A percentile compares a stretch with the other conserved stretches of the same genome.
These are phyloP conservation scores for Aradus depressus DNA, from an alignment of 2,888 invertebrate species.

Conservation along the genomic window DNA sequence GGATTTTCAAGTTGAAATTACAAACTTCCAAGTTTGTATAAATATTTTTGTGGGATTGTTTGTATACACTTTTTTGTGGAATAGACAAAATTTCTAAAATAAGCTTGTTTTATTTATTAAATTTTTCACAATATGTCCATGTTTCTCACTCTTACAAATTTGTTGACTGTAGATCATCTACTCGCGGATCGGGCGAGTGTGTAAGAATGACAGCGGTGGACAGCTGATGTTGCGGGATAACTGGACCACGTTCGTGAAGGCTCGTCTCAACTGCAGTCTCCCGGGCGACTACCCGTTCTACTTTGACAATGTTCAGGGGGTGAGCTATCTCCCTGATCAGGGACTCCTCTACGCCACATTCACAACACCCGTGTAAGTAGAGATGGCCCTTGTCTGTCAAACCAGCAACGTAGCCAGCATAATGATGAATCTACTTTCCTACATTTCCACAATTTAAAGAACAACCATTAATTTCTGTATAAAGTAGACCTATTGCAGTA, in stretches of 20 bases:
- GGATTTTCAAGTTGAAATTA: too few species aligned
- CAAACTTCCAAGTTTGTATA: too few species aligned
- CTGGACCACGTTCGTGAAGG: slow-evolving; percentile 87
- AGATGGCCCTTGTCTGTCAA: too few species aligned
- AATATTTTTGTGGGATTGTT: not conserved
- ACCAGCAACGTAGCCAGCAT: not conserved
- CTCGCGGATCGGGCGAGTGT: slow-evolving; percentile 81
- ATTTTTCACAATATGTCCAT: too few species aligned
- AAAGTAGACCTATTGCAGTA: too few species aligned
- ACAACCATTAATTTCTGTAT: too few species aligned
- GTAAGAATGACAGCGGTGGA: slow-evolving; percentile 79
- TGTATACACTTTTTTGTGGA: not conserved
- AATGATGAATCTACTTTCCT: not conserved
- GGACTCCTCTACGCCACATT: slow-evolving; percentile 74
- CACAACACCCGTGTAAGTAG: slow-evolving; percentile 59
- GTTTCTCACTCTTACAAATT: not conserved
- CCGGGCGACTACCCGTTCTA: slow-evolving; percentile 79
- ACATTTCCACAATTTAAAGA: not conserved
- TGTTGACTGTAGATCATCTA: slow-evolving; percentile 55
- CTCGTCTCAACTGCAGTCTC: slow-evolving; percentile 69
- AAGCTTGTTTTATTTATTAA: too few species aligned
- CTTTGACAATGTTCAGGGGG: slow-evolving; percentile 79
- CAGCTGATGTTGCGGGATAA: slow-evolving; percentile 64
- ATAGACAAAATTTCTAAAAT: too few species aligned
- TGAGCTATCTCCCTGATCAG: slow-evolving; percentile 63